Evolutionary conservation across 2,888 invertebrate species (phyloP).

Genomic region (Mythimna ferrago): DNA sequence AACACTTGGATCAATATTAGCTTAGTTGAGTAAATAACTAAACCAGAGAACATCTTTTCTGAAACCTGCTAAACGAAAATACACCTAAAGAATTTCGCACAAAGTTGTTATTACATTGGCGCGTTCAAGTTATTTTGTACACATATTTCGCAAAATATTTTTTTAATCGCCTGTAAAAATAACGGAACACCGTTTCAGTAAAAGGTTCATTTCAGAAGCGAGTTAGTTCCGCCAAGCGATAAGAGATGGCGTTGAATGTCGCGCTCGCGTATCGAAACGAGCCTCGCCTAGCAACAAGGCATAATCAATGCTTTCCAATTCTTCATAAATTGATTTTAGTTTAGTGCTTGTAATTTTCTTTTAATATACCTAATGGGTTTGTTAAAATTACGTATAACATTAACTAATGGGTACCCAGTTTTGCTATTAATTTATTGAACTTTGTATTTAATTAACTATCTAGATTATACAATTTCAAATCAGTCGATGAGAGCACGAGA

Average conservation of each 20-base stretch:
- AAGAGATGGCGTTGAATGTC: constrained; percentile 75
- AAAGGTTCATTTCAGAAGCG: constrained; percentile 32
- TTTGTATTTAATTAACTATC: constrained; percentile 22
- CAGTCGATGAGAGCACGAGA: constrained; percentile 28
- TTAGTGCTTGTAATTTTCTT: constrained; percentile 59
- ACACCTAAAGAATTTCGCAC: constrained; percentile 1
- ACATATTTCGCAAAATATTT: constrained; percentile 48
- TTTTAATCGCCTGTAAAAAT: constrained; percentile 49
- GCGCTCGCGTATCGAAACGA: constrained; percentile 16
- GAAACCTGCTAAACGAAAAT: constrained; percentile 18
- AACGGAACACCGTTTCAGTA: constrained; percentile 47
- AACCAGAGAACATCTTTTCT: constrained; percentile 35
- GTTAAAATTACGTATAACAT: constrained; percentile 9
- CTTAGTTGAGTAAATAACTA: constrained; percentile 65
- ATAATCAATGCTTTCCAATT: constrained; percentile 59
- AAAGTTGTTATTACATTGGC: constrained; percentile 30
- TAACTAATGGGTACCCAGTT: constrained; percentile 1
- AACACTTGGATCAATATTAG: constrained; percentile 73
- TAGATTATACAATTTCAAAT: constrained; percentile 38
- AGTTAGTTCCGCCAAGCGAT: constrained; percentile 50
- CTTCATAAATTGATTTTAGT: constrained; percentile 62
- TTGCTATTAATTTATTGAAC: neutral
- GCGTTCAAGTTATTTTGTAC: constrained; percentile 13
- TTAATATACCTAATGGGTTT: constrained; percentile 31
- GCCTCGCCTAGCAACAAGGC: constrained; percentile 66